phyloP scores from a whole-genome alignment of 2,888 invertebrate species.

The Frankliniella fusca region DNA sequence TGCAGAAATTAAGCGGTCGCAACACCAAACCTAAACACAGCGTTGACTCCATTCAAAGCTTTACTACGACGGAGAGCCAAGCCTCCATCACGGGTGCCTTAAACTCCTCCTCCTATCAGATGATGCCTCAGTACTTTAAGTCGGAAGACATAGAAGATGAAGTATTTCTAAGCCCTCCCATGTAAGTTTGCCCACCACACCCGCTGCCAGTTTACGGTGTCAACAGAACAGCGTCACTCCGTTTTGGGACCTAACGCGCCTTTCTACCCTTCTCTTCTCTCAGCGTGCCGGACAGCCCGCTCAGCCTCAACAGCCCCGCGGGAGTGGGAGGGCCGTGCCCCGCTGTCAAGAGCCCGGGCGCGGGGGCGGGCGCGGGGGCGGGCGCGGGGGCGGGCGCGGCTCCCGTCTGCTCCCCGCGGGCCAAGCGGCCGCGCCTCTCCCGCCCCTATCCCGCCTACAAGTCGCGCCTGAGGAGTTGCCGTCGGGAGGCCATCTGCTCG shows the following conservation, averaged over 20 bases:
- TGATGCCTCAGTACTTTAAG: conserved; percentile 39
- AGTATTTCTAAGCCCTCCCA: conserved; percentile 59
- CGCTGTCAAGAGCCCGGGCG: too few species aligned
- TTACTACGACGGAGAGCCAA: not conserved
- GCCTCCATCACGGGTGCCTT: too few species aligned
- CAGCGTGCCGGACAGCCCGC: conserved; percentile 65
- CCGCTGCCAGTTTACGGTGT: too few species aligned
- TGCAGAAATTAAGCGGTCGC: not conserved
- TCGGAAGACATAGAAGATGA: conserved; percentile 64
- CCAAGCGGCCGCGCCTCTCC: conserved; percentile 43
- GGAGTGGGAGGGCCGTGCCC: conserved; percentile 43
- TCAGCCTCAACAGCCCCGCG: conserved; percentile 47
- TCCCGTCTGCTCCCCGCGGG: conserved; percentile 40
- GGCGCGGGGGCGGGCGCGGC: too few species aligned
- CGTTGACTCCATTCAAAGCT: not conserved
- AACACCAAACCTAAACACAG: not conserved
- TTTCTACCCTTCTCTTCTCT: too few species aligned
- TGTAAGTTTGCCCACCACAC: not conserved
- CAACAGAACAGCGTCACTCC: too few species aligned
- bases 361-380: too few species aligned
- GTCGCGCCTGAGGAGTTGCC: conserved; percentile 53
- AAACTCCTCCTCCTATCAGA: not conserved
- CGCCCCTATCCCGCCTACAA: conserved; percentile 49
- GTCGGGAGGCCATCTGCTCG: conserved; percentile 46
- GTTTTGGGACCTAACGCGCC: too few species aligned